Evolutionary conservation across 2,113 vertebrate species (phyloP), one percentile per base, ranked within the genome.

Genomic region (Speoplatyrhinus poulsoni): DNA sequence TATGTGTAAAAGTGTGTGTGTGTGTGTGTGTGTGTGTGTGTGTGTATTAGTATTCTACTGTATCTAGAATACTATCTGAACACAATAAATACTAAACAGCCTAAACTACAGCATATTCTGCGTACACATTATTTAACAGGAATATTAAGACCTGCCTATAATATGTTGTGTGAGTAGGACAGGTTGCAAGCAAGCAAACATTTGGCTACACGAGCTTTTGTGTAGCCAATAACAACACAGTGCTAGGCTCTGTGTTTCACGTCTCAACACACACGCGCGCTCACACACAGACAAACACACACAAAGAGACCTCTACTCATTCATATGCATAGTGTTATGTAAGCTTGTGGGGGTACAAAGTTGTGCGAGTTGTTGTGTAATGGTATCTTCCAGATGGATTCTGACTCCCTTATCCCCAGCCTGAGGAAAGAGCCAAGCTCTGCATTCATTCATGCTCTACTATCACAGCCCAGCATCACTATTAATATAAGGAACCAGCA

Each of bases 341-440:
- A 82, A 84, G 82, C 82, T 87, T 79, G 76, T 81, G 70, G 79
- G 82, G 80, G 69, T 83, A 82, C 79, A 81, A 85, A 85, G 70
- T 82, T 82, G 71, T 73, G 72, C 54, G 60, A 86, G 84, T 77
- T 84, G 76, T 77, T 76, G 78, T 75, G 85, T 85, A 87, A 85
- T 79, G 83, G 79, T 89, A 88, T 86, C 83, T 89, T 77, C 61
- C 87, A 85, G 87, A 89, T 82, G 85, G 83, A 86, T 82, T 84
- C 76, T 76, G 81, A 82, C 75, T 82, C 65, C 76, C 73, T 85
- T 77, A 84, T 85, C 73, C 80, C 67, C 63, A 61, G 77, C 87
- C 82, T 81, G 75, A 65, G 79, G 87, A 83, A 73, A 73, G 73
- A 69, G 73, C 72, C 19, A 12, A 67, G 62, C 68, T 85, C 83